Evolutionary conservation across 2,888 invertebrate species (phyloP), one percentile per base, ranked within the genome.

Genomic region (Lissocephala sabroskyi): DNA sequence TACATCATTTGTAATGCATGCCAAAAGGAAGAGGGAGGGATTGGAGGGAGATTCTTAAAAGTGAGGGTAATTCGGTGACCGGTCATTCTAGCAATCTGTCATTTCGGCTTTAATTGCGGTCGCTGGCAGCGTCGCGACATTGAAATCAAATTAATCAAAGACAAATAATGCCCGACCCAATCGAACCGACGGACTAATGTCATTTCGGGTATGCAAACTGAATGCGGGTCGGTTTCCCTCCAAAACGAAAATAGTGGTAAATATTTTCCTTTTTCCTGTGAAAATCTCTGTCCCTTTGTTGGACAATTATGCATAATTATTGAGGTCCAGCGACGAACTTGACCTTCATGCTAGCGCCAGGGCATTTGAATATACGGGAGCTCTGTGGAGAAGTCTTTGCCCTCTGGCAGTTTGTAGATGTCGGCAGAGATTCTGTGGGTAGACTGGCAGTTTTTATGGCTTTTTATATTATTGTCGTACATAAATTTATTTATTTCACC

Each of bases 261-360:
- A 41, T 42, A 10, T 54, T 49, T 51, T 40, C 17, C 32, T 29
- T 7, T 35, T 40, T 49, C 47, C 30, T 10, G 10, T 36, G 10
- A 36, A 16, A 36, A 30, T 17, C 7, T 33, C 19, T 18, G 9
- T 18, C 35, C 33, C 40, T 63, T 56, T 62, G 61, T 68, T 58
- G 52, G 45, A 53, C 56, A 60, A 77, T 71, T 66, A 61, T 68
- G 65, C 68, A 65, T 63, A 70, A 75, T 60, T 70, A 61, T 63
- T 50, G n/a, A n/a, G n/a, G n/a, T n/a, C n/a, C n/a, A n/a, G n/a
- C 35, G 4, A 43, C 33, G 74, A 77, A 77, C 68, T 77, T 70
- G 77, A 70, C 68, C 68, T 77, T 50, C 18, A 30, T 45, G 3
- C 16, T 1, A 42, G 10, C 26, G 26, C 13, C 11, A 17, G 19